These are phyloP conservation scores for Chrysaora quinquecirrha DNA, from an alignment of 30 jellyfish, hydroid and myxozoan genomes.

Conservation along the genomic window DNA sequence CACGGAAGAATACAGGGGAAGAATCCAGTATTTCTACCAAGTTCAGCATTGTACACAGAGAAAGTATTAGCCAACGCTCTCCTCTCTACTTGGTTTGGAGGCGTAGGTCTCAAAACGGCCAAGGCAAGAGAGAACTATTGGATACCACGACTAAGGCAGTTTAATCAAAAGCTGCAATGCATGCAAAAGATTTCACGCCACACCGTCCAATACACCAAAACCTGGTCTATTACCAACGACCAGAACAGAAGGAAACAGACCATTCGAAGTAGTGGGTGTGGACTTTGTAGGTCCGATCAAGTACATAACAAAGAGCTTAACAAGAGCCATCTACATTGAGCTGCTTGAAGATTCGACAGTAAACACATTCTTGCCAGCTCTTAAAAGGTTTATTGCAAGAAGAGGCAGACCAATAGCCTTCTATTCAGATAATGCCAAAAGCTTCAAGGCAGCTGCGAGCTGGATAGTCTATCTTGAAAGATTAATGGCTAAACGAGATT, in stretches of 20 bases:
- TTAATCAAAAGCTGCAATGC: conserved; percentile 28
- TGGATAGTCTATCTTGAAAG: not conserved
- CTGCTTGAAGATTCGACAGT: conserved; percentile 37
- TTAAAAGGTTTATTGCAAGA: conserved; percentile 60
- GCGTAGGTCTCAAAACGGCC: conserved; percentile 29
- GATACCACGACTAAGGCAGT: conserved; percentile 43
- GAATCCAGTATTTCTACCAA: conserved; percentile 37
- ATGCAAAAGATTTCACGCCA: conserved; percentile 27
- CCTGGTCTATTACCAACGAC: conserved; percentile 53
- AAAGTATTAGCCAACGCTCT: conserved; percentile 31
- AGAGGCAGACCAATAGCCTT: conserved; percentile 67
- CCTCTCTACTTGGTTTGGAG: conserved; percentile 29
- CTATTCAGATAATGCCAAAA: conserved; percentile 62
- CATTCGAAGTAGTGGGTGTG: conserved; percentile 57
- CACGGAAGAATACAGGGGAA: conserved; percentile 53
- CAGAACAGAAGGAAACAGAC: conserved; percentile 52
- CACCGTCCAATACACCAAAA: conserved; percentile 38
- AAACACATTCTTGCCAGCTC: conserved; percentile 10
- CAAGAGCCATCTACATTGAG: conserved; percentile 1
- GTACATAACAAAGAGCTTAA: conserved; percentile 44
- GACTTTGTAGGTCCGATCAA: conserved; percentile 70
- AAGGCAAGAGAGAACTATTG: conserved; percentile 24
- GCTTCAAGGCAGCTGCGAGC: conserved; percentile 47
- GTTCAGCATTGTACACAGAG: conserved; percentile 3
- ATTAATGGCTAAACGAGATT: not conserved